phyloP scores from a whole-genome alignment of 2,888 invertebrate genomes.

The Emmelina monodactyla region DNA sequence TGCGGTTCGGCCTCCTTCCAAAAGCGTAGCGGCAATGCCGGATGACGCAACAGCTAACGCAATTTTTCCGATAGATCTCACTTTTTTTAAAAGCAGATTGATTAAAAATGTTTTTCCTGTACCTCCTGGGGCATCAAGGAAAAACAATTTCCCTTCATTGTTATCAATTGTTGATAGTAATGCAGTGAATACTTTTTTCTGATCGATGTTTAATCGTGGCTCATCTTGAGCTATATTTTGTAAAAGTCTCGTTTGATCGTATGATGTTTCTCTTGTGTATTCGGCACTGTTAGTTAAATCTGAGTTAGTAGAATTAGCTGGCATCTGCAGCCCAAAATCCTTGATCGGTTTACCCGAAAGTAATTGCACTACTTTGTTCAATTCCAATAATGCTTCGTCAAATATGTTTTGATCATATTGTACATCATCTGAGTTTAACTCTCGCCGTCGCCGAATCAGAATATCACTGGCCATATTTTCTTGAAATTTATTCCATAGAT shows the following conservation, averaged over 20 bases:
- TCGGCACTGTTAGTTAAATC: slow-evolving; percentile 19
- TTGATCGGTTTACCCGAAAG: slow-evolving; percentile 18
- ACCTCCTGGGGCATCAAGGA: slow-evolving; percentile 1
- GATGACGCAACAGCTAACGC: no score
- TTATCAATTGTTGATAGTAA: slow-evolving; percentile 13
- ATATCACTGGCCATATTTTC: slow-evolving; percentile 19
- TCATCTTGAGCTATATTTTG: slow-evolving; percentile 19
- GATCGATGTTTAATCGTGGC: slow-evolving; percentile 19
- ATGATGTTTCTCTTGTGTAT: slow-evolving; percentile 20
- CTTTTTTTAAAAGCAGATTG: no score
- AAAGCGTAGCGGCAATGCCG: no score
- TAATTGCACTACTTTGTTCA: slow-evolving; percentile 18
- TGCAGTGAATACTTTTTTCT: slow-evolving; percentile 12
- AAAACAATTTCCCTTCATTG: no score
- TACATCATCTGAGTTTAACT: slow-evolving; percentile 17
- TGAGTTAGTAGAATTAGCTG: slow-evolving; percentile 20
- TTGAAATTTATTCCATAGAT: slow-evolving; percentile 18
- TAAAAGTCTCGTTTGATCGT: slow-evolving; percentile 17
- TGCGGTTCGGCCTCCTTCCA: no score
- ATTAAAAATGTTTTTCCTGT: no score
- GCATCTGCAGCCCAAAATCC: slow-evolving; percentile 19
- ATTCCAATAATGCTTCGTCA: slow-evolving; percentile 18
- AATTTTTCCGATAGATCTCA: no score
- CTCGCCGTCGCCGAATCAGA: slow-evolving; percentile 18
- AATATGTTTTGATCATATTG: slow-evolving; percentile 19